Evolutionary conservation across 1,140 invertebrate species (phyloP).

Genomic region (Zaprionus taronus): DNA sequence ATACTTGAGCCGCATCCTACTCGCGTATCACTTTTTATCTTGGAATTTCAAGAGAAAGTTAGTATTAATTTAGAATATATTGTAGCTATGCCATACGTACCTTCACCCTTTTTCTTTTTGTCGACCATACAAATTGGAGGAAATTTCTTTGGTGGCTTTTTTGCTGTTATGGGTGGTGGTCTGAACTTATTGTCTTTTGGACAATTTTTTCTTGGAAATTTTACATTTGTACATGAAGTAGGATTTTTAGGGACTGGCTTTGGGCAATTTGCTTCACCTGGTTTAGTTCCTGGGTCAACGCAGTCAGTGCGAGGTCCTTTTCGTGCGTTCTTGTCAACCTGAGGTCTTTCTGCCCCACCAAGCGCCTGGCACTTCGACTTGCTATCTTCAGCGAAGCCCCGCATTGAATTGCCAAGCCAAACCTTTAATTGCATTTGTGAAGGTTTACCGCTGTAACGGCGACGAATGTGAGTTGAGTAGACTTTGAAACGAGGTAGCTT

Average conservation of each 20-base stretch:
- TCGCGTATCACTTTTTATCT: constrained; percentile 40
- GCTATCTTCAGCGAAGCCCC: constrained; percentile 8
- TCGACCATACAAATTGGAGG: constrained; percentile 5
- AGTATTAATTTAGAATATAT: neutral
- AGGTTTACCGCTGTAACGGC: constrained; percentile 40
- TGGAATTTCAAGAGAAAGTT: neutral
- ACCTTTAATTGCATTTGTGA: neutral
- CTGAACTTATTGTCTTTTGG: neutral
- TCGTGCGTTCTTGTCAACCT: constrained; percentile 45
- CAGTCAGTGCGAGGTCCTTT: constrained; percentile 46
- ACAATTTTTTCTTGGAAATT: constrained; percentile 59
- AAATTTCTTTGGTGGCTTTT: constrained; percentile 10
- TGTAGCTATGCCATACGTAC: constrained; percentile 1
- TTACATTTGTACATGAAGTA: constrained; percentile 28
- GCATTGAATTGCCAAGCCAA: neutral
- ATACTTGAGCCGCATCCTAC: too few species aligned
- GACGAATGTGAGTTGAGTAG: constrained; percentile 51
- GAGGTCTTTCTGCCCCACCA: neutral
- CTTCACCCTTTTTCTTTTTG: constrained; percentile 1
- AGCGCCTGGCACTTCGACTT: constrained; percentile 46
- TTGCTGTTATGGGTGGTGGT: too few species aligned
- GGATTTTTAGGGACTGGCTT: too few species aligned
- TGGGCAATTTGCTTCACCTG: too few species aligned
- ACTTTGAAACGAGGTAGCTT: constrained; percentile 18
- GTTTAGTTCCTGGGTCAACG: constrained; percentile 24